phyloP scores from a whole-genome alignment of 2,888 invertebrate species.

The Noctua pronuba region DNA sequence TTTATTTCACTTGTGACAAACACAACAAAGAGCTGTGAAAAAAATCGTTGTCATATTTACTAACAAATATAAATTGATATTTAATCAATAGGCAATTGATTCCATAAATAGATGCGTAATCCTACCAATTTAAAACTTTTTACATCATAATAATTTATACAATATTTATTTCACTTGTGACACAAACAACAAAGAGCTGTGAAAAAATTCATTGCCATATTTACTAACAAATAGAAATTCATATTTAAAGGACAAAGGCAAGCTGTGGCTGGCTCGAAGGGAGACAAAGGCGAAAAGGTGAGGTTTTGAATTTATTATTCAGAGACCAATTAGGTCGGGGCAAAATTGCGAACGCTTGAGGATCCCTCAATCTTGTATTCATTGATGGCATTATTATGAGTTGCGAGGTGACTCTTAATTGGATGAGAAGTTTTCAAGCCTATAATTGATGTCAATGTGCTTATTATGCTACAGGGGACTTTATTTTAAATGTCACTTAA shows the following conservation, averaged over 20 bases:
- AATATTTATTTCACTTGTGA: not conserved
- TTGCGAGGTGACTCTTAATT: constrained; percentile 47
- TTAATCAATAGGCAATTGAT: too few relatives aligned
- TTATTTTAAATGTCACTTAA: too few relatives aligned
- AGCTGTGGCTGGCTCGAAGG: constrained; percentile 70
- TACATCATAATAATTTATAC: not conserved
- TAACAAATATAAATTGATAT: constrained; percentile 46
- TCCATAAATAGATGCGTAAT: too few relatives aligned
- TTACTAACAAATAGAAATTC: constrained; percentile 48
- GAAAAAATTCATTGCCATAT: constrained; percentile 48
- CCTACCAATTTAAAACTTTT: not conserved
- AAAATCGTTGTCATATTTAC: constrained; percentile 51
- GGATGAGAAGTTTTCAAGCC: constrained; percentile 16
- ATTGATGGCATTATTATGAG: constrained; percentile 46
- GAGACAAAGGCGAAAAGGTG: constrained; percentile 88
- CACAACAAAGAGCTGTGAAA: constrained; percentile 21
- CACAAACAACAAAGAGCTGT: constrained; percentile 8
- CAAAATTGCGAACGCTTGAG: constrained; percentile 47
- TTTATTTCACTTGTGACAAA: not conserved
- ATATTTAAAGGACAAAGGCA: constrained; percentile 72
- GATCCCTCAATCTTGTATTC: constrained; percentile 43
- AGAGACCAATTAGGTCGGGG: constrained; percentile 59
- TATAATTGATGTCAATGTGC: constrained; percentile 2
- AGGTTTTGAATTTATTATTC: constrained; percentile 55
- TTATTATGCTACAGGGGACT: not conserved